Base-by-base conservation (phyloP, 1,140 invertebrate genomes). In the Gyrodactylus salaris region DNA sequence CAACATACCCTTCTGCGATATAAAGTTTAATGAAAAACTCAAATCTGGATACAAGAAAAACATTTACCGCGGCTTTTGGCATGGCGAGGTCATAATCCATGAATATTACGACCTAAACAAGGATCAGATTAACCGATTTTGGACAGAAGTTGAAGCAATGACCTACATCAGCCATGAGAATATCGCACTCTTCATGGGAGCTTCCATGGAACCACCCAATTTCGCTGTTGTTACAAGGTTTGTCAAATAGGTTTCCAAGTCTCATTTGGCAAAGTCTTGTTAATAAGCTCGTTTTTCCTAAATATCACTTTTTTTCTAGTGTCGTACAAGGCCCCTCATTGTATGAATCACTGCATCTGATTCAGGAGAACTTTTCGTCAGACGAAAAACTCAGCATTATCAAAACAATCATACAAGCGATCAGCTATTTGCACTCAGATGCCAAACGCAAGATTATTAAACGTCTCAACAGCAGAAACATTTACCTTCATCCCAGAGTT, bases 161-260 rank as follows among this genome's bases (percentile, higher is more conserved):
- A 79, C 78, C 68, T 78, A 79, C 76, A 82, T 83, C 24, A 78
- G 82, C 1, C 82, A 83, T 74, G 82, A 83, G 76, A 83, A 83
- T 76, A 79, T 83, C 27, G 79, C 80, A 2, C 77, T 83, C 2
- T 83, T 83, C 75, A 83, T 83, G 82, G 82, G 82, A 0, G 81
- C 81, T 0, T 82, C 81, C 74, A 78, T 81, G 20, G 77, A 78
- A 68, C 77, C 78, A 0, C 79, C 79, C 1, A 76, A 79, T 69
- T 75, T 82, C 21, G 80, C 82, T 1, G 78, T 83, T 25, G 77
- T 82, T 26, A 82, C 80, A 19, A 81, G 81, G 78, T 80, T 22
- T 69, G 21, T 69, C 25, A 22, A 1, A 69, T 2, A 24, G 68
- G 25, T 22, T 69, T 69, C 25, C 34, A 21, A 54, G 25, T 69